These are phyloP conservation scores for Parotia lawesii DNA, from an alignment of 2,113 vertebrate species.

Conservation along the genomic window DNA sequence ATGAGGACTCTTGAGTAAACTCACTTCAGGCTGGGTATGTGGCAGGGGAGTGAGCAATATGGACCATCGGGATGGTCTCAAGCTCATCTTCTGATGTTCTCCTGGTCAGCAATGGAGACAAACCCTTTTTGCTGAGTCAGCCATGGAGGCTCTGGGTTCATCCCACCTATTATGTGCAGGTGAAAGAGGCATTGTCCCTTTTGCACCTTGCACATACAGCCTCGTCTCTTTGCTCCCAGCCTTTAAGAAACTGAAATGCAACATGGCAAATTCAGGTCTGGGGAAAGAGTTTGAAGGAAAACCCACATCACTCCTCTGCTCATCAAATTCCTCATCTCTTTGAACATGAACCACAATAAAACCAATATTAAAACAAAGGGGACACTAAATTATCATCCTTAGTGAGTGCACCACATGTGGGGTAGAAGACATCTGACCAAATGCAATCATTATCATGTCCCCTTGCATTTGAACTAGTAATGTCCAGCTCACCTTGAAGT, in stretches of 20 bases:
- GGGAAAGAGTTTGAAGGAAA: not conserved
- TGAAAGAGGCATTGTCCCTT: not conserved
- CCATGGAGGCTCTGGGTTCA: not conserved
- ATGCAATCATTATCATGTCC: not conserved
- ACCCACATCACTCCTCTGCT: rapidly evolving
- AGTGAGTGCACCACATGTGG: not conserved
- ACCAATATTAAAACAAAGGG: not conserved
- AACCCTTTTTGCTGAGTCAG: not conserved
- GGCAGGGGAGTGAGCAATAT: not conserved
- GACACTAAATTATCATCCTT: not conserved
- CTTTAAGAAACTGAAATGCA: not conserved
- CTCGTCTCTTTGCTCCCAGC: not conserved
- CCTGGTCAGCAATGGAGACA: not conserved
- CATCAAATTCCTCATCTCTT: not conserved
- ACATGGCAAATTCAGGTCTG: rapidly evolving
- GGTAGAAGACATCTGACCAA: not conserved
- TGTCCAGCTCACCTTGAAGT: not conserved
- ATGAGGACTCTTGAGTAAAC: not conserved
- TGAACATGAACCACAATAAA: not conserved
- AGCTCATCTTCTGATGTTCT: not conserved
- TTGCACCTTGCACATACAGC: not conserved
- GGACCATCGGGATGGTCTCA: not conserved
- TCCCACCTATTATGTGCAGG: not conserved
- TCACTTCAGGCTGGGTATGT: not conserved
- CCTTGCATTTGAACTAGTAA: not conserved